phyloP scores from a whole-genome alignment of 2,797 vertebrate genomes.

The Crocidura indochinensis region DNA sequence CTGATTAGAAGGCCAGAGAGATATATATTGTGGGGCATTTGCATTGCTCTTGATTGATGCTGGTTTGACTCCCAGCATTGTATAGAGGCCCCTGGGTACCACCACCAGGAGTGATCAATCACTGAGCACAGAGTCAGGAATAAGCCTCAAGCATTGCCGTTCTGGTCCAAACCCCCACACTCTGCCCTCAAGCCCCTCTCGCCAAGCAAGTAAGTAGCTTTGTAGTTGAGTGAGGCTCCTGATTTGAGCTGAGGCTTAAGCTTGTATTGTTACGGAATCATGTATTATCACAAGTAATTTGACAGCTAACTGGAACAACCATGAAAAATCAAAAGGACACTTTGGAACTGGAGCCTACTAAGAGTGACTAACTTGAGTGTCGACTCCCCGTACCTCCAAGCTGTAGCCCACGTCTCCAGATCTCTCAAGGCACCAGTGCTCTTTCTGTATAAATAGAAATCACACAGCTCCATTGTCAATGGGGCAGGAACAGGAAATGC shows the following conservation, averaged over 20 bases:
- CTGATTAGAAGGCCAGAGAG: background rate
- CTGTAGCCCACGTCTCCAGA: fast-evolving
- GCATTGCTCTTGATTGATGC: no score
- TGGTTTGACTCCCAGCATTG: no score
- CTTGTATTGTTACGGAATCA: background rate
- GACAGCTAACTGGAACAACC: background rate
- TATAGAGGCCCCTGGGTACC: no score
- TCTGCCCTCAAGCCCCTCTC: no score
- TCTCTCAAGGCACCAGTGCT: background rate
- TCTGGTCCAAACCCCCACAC: no score
- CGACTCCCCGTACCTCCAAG: background rate
- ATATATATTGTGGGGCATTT: no score
- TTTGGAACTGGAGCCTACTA: background rate
- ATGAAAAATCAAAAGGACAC: background rate
- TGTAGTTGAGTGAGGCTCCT: background rate
- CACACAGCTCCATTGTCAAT: no score
- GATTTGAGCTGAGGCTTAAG: background rate
- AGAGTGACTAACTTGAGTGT: background rate
- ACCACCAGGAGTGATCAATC: no score
- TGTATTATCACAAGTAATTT: background rate
- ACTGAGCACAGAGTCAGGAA: no score
- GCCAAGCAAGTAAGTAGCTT: no score
- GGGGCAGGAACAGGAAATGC: fast-evolving
- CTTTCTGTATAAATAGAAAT: no score
- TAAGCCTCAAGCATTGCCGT: no score